Evolutionary conservation across 30 jellyfish, hydroid and myxozoan species (phyloP), one percentile per base, ranked within the genome.

Genomic region (Cassiopea xamachana): DNA sequence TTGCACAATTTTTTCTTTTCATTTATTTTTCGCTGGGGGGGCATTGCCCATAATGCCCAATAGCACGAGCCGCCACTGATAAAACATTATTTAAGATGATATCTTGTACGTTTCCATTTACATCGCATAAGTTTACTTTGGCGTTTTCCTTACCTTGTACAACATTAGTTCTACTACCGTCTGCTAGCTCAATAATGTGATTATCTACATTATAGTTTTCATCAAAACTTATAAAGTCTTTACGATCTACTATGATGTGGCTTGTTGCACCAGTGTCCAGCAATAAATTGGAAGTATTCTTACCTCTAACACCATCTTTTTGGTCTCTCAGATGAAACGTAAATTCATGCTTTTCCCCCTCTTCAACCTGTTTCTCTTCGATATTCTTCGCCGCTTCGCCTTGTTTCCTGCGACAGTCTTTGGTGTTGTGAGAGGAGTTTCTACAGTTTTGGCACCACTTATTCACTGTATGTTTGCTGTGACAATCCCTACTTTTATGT

Each of bases 141-240:
- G 90, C 93, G n/a, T 46, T 86, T 62, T 90, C 93, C 67, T 75
- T 86, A 7, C 81, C 90, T 13, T 47, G 55, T 72, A 90, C 90
- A 17, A 86, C 19, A 15, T 86, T 86, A 67, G 89, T 86, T 46
- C 93, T 45, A 10, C 27, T 71, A 9, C 93, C 93, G 59, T 86
- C 84, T 9, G 93, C 90, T 10, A 60, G 46, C 49, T 67, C 80
- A 62, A 61, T 60, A 39, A 60, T 50, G 61, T 81, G 80, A 15
- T 60, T 48, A 16, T 81, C 68, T 61, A 51, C 45, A 58, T 67
- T 15, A 81, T 51, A 81, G 17, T 16, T 60, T 16, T 61, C 68
- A 43, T 81, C 90, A 60, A 43, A 81, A 13, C 60, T 50, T 12
- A 60, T 46, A 47, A 81, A 81, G 46, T 81, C 7, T 16, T 60